Conservation (phyloP, 2,113 vertebrate genomes). For the Tauraco erythrolophus region DNA sequence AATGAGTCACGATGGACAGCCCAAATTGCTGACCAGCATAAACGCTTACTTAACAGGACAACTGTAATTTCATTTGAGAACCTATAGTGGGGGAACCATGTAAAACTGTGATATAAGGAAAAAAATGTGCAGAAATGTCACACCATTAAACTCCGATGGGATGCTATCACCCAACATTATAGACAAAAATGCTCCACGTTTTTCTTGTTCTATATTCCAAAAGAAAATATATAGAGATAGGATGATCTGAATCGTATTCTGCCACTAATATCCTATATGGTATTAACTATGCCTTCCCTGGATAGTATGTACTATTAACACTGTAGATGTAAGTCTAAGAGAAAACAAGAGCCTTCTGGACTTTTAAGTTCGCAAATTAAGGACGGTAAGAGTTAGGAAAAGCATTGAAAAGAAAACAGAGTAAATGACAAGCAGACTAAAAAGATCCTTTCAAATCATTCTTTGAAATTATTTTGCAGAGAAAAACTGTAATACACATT, state of each 20-base stretch:
- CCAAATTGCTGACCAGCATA: not conserved
- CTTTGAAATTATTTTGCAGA: not conserved
- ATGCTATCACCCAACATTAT: not conserved
- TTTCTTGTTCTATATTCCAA: not conserved
- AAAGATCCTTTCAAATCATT: not conserved
- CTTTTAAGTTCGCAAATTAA: not conserved
- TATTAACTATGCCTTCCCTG: not conserved
- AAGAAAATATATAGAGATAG: not conserved
- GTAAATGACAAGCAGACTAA: not conserved
- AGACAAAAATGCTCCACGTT: not conserved
- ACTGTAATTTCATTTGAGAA: not conserved
- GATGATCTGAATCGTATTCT: not conserved
- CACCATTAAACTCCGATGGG: not conserved
- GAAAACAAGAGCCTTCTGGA: not conserved
- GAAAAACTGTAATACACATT: not conserved
- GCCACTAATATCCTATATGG: not conserved
- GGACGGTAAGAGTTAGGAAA: not conserved
- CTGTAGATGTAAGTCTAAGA: not conserved
- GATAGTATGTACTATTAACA: not conserved
- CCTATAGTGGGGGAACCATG: not conserved
- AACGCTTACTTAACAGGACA: slow-evolving; percentile 35
- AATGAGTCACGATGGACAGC: slow-evolving; percentile 7
- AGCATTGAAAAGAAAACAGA: not conserved
- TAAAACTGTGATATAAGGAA: not conserved
- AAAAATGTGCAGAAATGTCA: not conserved